phyloP scores from a whole-genome alignment of 2,113 vertebrate genomes.

The Illadopsis cleaveri region DNA sequence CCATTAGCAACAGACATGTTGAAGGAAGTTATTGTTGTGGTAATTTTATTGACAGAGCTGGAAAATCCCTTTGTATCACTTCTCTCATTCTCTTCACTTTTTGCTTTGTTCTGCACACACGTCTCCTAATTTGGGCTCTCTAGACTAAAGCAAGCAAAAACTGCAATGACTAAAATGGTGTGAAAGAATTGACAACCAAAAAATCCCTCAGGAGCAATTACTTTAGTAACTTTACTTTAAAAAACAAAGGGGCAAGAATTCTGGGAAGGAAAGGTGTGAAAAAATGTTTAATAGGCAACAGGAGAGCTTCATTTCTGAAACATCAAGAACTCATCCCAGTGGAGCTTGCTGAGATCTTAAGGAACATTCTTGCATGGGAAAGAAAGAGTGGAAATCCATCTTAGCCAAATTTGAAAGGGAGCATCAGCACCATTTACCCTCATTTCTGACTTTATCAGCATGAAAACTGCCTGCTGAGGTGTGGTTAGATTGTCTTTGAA shows the following conservation, averaged over 20 bases:
- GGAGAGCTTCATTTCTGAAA: neutral
- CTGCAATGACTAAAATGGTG: neutral
- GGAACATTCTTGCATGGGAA: neutral
- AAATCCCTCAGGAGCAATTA: neutral
- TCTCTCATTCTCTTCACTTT: constrained; percentile 49
- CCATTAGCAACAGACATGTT: neutral
- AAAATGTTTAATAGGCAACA: neutral
- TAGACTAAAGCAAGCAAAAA: neutral
- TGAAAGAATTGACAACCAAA: neutral
- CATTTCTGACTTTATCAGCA: neutral
- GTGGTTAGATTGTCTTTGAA: neutral
- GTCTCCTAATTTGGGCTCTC: neutral
- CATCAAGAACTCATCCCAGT: neutral
- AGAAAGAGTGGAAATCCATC: neutral
- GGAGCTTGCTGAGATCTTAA: neutral
- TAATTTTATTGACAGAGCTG: constrained; percentile 56
- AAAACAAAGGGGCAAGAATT: no score
- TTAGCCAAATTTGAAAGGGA: neutral
- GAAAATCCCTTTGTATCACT: constrained; percentile 60
- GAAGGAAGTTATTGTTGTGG: constrained; percentile 54
- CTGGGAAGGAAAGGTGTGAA: neutral
- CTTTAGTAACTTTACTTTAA: neutral
- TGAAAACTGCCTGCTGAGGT: neutral
- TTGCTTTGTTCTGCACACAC: neutral
- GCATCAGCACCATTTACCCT: neutral